A percentile compares a stretch with the other conserved stretches of the same genome.
Evolutionary conservation across 2,888 invertebrate species (phyloP).

Genomic region (Brachypterus glaber): DNA sequence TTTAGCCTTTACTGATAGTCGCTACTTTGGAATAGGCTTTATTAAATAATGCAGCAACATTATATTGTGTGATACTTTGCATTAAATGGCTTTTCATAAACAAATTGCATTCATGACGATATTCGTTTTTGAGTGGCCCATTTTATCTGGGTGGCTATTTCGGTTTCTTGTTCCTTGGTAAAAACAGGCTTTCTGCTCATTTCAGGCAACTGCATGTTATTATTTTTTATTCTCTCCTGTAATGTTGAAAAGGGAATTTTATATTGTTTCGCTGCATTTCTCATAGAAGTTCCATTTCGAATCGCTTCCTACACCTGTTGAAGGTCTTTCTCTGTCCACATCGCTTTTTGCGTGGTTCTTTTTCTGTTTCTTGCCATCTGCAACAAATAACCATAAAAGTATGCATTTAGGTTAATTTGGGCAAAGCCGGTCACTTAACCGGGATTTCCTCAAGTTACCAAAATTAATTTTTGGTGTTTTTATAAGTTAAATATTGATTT

Average conservation of each 20-base stretch:
- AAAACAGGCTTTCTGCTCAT: slow-evolving; percentile 18
- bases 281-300: slow-evolving; percentile 15
- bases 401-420: no score
- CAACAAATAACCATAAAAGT: no score
- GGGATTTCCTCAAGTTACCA: no score
- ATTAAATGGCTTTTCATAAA: slow-evolving; percentile 7
- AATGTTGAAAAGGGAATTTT: slow-evolving; percentile 19
- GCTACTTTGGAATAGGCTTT: slow-evolving; percentile 10
- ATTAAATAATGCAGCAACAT: slow-evolving; percentile 9
- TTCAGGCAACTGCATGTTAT: slow-evolving; percentile 15
- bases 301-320: slow-evolving; percentile 10
- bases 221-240: slow-evolving; percentile 17
- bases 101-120: slow-evolving; percentile 6
- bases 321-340: slow-evolving; percentile 12
- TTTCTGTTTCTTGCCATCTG: slow-evolving; percentile 18
- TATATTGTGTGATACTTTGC: slow-evolving; percentile 9
- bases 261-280: slow-evolving; percentile 16
- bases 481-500: no score
- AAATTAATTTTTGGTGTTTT: no score
- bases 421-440: no score
- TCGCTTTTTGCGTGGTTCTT: slow-evolving; percentile 17
- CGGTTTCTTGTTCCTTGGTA: slow-evolving; percentile 18
- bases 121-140: slow-evolving; percentile 8
- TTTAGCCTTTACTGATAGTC: slow-evolving; percentile 4
- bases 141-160: slow-evolving; percentile 19